Base-by-base conservation (phyloP, 2,888 invertebrate genomes). In the Leptopterna dolabrata region DNA sequence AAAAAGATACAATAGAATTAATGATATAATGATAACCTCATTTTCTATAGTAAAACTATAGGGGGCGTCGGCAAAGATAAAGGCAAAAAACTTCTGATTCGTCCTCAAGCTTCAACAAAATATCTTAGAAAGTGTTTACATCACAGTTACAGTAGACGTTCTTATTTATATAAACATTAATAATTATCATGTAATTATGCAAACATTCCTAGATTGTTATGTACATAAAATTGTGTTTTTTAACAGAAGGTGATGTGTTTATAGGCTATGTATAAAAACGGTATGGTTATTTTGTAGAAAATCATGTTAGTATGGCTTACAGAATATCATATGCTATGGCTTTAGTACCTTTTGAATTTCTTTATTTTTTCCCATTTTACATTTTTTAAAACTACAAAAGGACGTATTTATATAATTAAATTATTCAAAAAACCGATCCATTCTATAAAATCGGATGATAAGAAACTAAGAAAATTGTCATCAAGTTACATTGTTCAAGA, bases 151-250 rank as follows among this genome's bases (percentile, higher is more conserved):
- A 89, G 89, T 90, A 90, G 90, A 89, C 89, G 88, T 89, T 90
- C 89, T 89, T 90, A 90, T 90, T 89, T 89, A 88, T 89, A 87
- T 87, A 86, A 87, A 88, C 86, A 85, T 85, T 88, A 89, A 89
- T 89, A 88, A 89, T 89, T 89, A 89, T 89, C 88, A 89, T 89
- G 88, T 89, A 89, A 90, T 89, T 89, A 89, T 87, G 88, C 89
- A 89, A 89, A 90, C 90, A 90, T 90, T 90, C 90, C 90, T 90
- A 90, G 89, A 90, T 90, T 89, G 89, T 89, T 89, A 90, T 90
- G 90, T 90, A 90, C 78, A 90, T 87, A 88, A 87, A 86, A 89
- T 89, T 89, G 89, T 90, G 88, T 89, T 89, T 90, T 90, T 89
- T 90, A 89, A 89, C 88, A 88, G 86, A 87, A 85, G 51, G 73